A percentile compares a stretch with the other conserved stretches of the same genome.
Evolutionary conservation across 2,113 vertebrate species (phyloP).

Genomic region (Mobula hypostoma): DNA sequence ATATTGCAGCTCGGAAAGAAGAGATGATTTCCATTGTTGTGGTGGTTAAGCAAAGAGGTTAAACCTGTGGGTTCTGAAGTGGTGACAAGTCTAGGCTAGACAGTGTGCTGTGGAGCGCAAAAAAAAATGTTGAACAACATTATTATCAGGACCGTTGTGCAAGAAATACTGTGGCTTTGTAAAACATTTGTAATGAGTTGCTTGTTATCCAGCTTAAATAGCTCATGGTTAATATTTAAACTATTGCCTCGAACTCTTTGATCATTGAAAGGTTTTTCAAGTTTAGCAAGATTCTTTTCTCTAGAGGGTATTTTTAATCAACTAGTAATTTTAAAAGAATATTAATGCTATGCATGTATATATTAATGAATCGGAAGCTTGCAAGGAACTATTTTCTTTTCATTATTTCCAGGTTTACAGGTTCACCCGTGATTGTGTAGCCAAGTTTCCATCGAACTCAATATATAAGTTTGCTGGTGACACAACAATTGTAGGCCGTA

Average conservation of each 20-base stretch:
- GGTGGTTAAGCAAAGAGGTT: not conserved
- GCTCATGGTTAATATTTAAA: not conserved
- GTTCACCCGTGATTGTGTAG: too few species aligned
- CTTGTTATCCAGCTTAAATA: not conserved
- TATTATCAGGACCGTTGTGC: not conserved
- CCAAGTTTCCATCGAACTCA: too few species aligned
- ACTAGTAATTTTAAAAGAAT: not conserved
- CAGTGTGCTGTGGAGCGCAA: too few species aligned
- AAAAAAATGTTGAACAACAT: not conserved
- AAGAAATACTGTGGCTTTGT: not conserved
- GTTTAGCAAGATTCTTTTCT: not conserved
- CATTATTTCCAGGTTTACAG: not conserved
- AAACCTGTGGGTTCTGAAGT: not conserved
- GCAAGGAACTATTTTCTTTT: not conserved
- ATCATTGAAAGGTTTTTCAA: not conserved
- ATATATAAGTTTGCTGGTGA: too few species aligned
- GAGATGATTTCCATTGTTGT: not conserved
- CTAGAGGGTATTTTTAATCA: not conserved
- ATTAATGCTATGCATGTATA: not conserved
- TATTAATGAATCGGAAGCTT: not conserved
- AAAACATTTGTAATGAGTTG: not conserved
- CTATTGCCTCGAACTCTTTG: not conserved
- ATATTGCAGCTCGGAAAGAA: not conserved
- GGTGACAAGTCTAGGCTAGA: too few species aligned
- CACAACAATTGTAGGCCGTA: too few species aligned